phyloP scores from a whole-genome alignment of 2,888 invertebrate genomes.

The Acronicta aceris region DNA sequence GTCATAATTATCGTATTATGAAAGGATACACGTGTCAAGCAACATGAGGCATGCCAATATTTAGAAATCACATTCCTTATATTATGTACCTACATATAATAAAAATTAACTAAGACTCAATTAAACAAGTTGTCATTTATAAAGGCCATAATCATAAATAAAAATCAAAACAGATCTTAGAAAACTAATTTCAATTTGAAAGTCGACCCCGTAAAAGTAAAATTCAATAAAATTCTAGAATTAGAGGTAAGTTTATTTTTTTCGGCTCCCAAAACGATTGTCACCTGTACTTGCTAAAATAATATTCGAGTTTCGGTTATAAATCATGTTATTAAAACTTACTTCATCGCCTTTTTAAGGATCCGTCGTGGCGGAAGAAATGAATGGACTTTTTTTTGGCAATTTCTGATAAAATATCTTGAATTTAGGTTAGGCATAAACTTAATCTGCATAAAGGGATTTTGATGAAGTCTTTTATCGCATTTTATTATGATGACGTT shows the following conservation, averaged over 20 bases:
- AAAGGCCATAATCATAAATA: no score
- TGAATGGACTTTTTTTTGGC: slow-evolving; percentile 21
- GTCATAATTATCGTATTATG: no score
- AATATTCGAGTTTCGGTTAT: slow-evolving; percentile 19
- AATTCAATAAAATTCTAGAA: slow-evolving; percentile 5
- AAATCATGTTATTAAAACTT: slow-evolving; percentile 40
- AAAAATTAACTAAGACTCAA: no score
- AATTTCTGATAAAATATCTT: slow-evolving; percentile 10
- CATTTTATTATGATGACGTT: neutral
- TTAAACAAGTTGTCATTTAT: no score
- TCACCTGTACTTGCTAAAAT: slow-evolving; percentile 22
- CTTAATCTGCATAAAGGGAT: neutral
- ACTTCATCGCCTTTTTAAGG: slow-evolving; percentile 34
- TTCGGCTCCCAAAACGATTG: slow-evolving; percentile 9
- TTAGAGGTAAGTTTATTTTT: slow-evolving; percentile 11
- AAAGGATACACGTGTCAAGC: no score
- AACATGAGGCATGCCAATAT: no score
- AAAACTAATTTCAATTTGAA: neutral
- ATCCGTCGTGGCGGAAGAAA: slow-evolving; percentile 18
- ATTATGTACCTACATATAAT: no score
- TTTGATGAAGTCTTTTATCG: neutral
- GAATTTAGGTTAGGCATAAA: neutral
- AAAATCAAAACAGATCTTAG: no score
- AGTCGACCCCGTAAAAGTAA: neutral
- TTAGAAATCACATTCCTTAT: no score